Conservation (phyloP, 1,140 invertebrate genomes). For the Diachasmimorpha longicaudata region DNA sequence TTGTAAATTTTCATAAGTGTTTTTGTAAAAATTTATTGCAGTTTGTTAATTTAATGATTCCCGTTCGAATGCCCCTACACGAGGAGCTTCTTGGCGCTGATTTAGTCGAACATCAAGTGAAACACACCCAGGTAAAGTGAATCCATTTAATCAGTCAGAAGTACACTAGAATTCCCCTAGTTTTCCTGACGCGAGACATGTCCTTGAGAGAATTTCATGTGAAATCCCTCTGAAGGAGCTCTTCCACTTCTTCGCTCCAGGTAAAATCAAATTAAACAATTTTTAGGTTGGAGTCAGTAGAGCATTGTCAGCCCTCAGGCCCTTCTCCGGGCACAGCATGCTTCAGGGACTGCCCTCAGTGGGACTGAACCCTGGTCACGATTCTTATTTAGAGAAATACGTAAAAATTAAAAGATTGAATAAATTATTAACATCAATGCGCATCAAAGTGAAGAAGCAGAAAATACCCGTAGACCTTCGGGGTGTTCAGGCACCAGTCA, state of each 20-base stretch:
- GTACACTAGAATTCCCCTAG: not conserved
- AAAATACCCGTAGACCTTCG: constrained; percentile 13
- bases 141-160: not conserved
- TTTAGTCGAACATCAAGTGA: constrained; percentile 83
- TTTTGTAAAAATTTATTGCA: constrained; percentile 34
- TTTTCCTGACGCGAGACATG: not conserved
- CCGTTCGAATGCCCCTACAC: constrained; percentile 82
- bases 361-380: constrained; percentile 68
- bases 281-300: constrained; percentile 68
- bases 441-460: constrained; percentile 33
- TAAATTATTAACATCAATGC: constrained; percentile 40
- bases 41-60: constrained; percentile 78
- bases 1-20: no score
- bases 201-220: no score
- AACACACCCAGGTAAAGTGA: constrained; percentile 64
- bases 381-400: constrained; percentile 48
- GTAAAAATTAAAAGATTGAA: constrained; percentile 40
- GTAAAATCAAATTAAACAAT: not conserved
- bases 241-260: not conserved
- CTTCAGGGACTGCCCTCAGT: constrained; percentile 58
- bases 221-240: no score
- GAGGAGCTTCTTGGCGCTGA: constrained; percentile 89
- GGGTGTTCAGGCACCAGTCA: constrained; percentile 22
- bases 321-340: constrained; percentile 55
- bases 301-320: constrained; percentile 66